Percentiles rank a stretch among this genome's conserved stretches.
phyloP scores from a whole-genome alignment of 2,113 vertebrate genomes.

The Crotalus tigris region DNA sequence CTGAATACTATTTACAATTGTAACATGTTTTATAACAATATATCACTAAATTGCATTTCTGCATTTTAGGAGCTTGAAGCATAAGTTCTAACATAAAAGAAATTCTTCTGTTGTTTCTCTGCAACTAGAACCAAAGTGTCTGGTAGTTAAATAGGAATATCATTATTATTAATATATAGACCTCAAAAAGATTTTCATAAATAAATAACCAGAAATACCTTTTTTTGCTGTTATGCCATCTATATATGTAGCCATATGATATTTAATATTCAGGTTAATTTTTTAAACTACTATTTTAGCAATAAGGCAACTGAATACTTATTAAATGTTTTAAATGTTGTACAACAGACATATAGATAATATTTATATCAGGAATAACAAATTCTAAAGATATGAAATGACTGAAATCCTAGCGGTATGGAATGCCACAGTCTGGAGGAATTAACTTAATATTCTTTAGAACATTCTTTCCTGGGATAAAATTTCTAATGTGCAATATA shows the following conservation, averaged over 20 bases:
- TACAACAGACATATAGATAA: not conserved
- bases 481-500: not conserved
- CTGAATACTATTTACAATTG: not conserved
- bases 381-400: not conserved
- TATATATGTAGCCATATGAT: not conserved
- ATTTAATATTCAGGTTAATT: not conserved
- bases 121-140: not conserved
- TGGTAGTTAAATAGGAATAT: not conserved
- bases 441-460: not conserved
- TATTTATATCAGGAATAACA: not conserved
- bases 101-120: not conserved
- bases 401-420: not conserved
- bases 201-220: not conserved
- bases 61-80: not conserved
- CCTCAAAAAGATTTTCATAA: not conserved
- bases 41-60: not conserved
- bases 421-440: not conserved
- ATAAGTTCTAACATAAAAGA: not conserved
- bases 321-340: not conserved
- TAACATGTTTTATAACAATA: not conserved
- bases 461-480: not conserved
- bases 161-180: not conserved
- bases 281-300: not conserved
- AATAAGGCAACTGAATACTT: not conserved
- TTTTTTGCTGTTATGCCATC: not conserved